Base-by-base conservation (phyloP, 2,113 vertebrate genomes). In the Casuarius casuarius region DNA sequence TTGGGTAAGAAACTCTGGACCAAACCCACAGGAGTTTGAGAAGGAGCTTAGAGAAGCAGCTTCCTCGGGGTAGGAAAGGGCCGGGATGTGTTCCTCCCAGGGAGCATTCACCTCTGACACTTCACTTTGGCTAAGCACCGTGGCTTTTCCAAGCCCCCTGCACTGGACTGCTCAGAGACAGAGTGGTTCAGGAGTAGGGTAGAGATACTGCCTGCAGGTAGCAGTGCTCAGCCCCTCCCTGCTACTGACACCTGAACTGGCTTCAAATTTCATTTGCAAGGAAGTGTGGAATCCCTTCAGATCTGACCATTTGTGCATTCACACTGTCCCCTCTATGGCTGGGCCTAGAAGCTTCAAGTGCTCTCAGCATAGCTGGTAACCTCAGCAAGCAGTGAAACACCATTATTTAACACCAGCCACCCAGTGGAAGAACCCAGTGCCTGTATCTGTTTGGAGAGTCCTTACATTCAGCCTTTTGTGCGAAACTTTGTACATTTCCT, bases 1-100 rank as follows among this genome's bases (percentile, higher is more conserved):
- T 98, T 51, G 86, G 97, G 98, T 99, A 97, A 89, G 97, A 73
- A 35, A 66, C 11, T 17, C 11, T 5, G 31, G 33, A 84, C 48
- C 22, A 65, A 77, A 67, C 10, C 25, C 49, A 89, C 5, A 44
- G 33, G 19, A 38, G 18, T 9, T 5, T 42, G 35, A 35, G 54
- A 67, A 29, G 26, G 38, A 35, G 23, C 5, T 86, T n/a, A 66
- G 33, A 80, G 31, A 48, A 42, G 16, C 14, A 5, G 21, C 40
- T 59, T 83, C 40, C 25, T 83, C 61, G 12, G 17, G 1, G 33
- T 25, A 40, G 40, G 22, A 76, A 71, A 54, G 12, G 51, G 9
- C 52, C 44, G 22, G 38, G 23, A 63, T 1, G 0, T 5, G 4
- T 28, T 85, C 20, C 29, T 75, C 10, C 11, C 7, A 17, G 62